Evolutionary conservation across 2,797 vertebrate genomes (phyloP).

Genomic region (Geotrypetes seraphini): DNA sequence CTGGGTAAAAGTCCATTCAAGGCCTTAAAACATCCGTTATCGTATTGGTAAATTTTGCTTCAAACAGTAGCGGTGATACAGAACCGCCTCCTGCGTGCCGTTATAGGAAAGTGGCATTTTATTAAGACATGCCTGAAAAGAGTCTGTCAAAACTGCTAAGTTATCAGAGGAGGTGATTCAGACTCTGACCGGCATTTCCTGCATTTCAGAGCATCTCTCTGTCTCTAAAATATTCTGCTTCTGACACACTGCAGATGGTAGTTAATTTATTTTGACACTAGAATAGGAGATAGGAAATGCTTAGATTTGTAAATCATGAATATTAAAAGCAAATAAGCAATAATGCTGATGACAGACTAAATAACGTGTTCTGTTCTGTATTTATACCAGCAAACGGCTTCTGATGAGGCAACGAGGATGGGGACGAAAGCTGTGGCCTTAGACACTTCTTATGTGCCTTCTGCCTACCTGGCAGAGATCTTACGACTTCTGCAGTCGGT

Average conservation of each 20-base stretch:
- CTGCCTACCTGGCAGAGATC: conserved; percentile 70
- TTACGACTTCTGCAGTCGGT: conserved; percentile 71
- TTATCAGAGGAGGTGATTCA: no score
- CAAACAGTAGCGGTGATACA: no score
- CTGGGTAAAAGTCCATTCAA: no score
- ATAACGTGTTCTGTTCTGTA: conserved; percentile 49
- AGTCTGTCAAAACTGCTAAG: no score
- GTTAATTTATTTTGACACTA: conserved; percentile 8
- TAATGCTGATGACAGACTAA: conserved; percentile 34
- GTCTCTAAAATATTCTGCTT: background rate
- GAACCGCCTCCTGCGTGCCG: no score
- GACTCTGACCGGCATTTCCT: background rate
- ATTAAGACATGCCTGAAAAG: no score
- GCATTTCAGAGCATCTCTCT: background rate
- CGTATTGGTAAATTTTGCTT: no score
- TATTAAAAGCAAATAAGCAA: no score
- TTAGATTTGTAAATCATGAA: conserved; percentile 9
- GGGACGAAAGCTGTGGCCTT: conserved; percentile 51
- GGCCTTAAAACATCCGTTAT: no score
- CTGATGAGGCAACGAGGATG: conserved; percentile 46
- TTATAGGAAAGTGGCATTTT: no score
- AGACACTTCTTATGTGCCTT: conserved; percentile 64
- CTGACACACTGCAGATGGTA: background rate
- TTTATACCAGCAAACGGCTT: conserved; percentile 61
- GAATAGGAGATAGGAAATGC: conserved; percentile 16